phyloP scores from a whole-genome alignment of 2,888 invertebrate genomes.

The Torymus texanus region DNA sequence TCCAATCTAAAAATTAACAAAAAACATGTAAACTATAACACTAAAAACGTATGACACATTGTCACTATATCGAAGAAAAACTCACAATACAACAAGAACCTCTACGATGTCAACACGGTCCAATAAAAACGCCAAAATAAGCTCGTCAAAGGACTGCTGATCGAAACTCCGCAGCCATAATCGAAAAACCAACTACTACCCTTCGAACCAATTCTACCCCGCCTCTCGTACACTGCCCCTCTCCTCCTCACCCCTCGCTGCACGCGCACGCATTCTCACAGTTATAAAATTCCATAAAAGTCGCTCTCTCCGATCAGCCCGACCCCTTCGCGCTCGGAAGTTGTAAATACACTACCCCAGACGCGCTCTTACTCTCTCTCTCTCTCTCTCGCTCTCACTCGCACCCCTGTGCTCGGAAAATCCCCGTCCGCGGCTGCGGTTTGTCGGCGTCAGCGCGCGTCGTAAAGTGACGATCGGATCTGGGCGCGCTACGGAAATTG shows the following conservation, averaged over 20 bases:
- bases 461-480: conserved; percentile 75
- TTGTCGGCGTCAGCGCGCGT: conserved; percentile 62
- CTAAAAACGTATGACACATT: too few relatives aligned
- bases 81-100: too few relatives aligned
- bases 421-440: conserved; percentile 29
- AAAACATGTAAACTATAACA: too few relatives aligned
- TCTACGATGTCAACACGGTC: too few relatives aligned
- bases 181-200: too few relatives aligned
- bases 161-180: too few relatives aligned
- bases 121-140: too few relatives aligned
- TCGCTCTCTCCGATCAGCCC: conserved; percentile 19
- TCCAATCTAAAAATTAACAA: too few relatives aligned
- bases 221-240: neutral
- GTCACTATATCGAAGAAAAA: too few relatives aligned
- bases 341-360: conserved; percentile 52
- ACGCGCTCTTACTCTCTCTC: neutral
- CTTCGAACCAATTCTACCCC: too few relatives aligned
- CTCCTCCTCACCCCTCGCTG: neutral
- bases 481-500: conserved; percentile 70
- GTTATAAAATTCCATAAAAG: conserved; percentile 56
- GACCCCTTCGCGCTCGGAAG: conserved; percentile 42
- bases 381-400: too few relatives aligned
- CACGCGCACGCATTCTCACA: conserved; percentile 34
- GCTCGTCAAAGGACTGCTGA: too few relatives aligned
- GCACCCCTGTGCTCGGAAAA: neutral